Base-by-base conservation (phyloP, 2,113 vertebrate species). In the Psittacula cyanocephala region DNA sequence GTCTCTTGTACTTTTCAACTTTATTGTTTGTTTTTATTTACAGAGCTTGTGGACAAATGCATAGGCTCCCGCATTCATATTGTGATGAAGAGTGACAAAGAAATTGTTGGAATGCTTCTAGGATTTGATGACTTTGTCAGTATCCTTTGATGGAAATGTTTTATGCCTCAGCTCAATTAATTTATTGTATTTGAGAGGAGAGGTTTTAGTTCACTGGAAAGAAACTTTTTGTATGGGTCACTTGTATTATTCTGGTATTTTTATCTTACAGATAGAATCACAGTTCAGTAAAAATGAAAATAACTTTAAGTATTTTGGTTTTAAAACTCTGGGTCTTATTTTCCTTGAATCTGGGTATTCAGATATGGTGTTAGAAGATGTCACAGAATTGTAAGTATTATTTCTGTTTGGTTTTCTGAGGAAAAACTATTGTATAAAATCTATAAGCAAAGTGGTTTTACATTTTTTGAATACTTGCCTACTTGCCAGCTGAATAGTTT, bases 41-140 rank as follows among this genome's bases (percentile, higher is more conserved):
- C 96, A 99, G 99, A 99, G 79, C 98, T 99, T 7, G 98, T 99
- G 95, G 99, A 99, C 94, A 99, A 99, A 91, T 99, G 98, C 43
- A 98, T 98, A 86, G 98, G 98, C 86, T 99, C 98, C 15, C 86
- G 96, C 44, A 99, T 99, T 96, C 98, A 98, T 95, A 98, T 99
- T 35, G 99, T 99, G 70, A 99, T 99, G 99, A 99, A 99, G 94
- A 99, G 98, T 7, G 99, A 98, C 89, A 99, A 99, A 92, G 98
- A 98, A 91, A 98, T 99, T 15, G 99, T 99, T 37, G 98, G 99
- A n/a, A 99, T 98, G 0, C 97, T 99, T 71, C 96, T 99, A 50
- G 99, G 98, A 12, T 99, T 99, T 43, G 99, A 99, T 77, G 99
- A 99, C 95, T 99, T 99, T 90, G 99, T 99, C 98, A 99, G 98